Conservation (phyloP, 2,888 invertebrate species). For the Agapetus fuscipes region DNA sequence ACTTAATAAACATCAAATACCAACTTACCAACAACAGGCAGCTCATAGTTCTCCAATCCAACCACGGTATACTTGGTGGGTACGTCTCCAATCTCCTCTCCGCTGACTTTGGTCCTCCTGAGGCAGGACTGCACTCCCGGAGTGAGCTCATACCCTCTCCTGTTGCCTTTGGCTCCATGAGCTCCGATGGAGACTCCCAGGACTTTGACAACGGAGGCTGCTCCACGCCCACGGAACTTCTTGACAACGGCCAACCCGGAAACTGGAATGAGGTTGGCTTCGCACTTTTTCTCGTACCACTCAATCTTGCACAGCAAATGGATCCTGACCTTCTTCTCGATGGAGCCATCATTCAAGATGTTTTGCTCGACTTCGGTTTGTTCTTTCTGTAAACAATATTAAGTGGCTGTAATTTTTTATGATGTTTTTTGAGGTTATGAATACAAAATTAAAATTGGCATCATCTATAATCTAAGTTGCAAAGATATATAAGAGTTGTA, state of each 20-base stretch:
- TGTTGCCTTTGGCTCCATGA: constrained; percentile 42
- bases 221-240: constrained; percentile 38
- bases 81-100: constrained; percentile 52
- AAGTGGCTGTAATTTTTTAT: too few relatives aligned
- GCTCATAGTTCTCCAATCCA: constrained; percentile 55
- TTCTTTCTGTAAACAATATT: constrained; percentile 33
- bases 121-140: constrained; percentile 56
- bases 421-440: too few relatives aligned
- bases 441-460: too few relatives aligned
- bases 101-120: constrained; percentile 51
- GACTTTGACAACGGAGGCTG: constrained; percentile 45
- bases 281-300: constrained; percentile 55
- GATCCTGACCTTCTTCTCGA: constrained; percentile 54
- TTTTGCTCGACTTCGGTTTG: constrained; percentile 41
- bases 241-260: constrained; percentile 48
- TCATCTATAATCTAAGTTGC: too few relatives aligned
- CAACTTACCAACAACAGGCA: constrained; percentile 58
- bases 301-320: constrained; percentile 57
- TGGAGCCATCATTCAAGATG: constrained; percentile 35
- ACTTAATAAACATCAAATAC: too few relatives aligned
- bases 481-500: too few relatives aligned
- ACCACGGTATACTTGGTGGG: constrained; percentile 57
- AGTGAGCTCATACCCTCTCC: constrained; percentile 50
- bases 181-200: constrained; percentile 50
- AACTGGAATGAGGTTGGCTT: constrained; percentile 48